These are phyloP conservation scores for Elachura formosa DNA, from an alignment of 2,113 vertebrate species.

Conservation along the genomic window DNA sequence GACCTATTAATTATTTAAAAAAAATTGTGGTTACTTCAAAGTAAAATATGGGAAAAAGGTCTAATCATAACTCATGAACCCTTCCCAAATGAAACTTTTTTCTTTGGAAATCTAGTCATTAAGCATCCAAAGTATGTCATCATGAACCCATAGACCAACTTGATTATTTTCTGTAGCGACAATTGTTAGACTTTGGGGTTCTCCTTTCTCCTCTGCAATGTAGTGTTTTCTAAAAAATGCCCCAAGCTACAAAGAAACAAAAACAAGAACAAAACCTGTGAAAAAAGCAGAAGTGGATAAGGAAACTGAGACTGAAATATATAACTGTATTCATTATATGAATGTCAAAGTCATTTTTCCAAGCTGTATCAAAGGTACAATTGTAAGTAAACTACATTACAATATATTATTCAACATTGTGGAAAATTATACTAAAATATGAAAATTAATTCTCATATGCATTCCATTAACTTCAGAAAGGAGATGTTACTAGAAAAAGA, in stretches of 20 bases:
- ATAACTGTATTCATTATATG: not conserved
- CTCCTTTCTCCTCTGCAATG: not conserved
- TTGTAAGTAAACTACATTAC: not conserved
- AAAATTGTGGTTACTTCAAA: not conserved
- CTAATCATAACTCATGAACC: not conserved
- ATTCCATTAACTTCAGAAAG: not conserved
- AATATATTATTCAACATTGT: not conserved
- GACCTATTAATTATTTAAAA: not conserved
- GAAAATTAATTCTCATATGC: not conserved
- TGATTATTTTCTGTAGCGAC: not conserved
- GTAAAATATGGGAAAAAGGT: not conserved
- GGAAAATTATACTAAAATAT: not conserved
- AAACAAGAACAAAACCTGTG: too few relatives aligned
- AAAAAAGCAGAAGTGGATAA: not conserved
- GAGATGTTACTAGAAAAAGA: not conserved
- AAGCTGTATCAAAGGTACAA: not conserved
- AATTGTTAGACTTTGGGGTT: not conserved
- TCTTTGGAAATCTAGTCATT: not conserved
- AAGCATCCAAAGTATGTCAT: not conserved
- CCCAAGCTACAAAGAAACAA: fast-evolving
- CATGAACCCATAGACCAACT: not conserved
- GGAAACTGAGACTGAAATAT: not conserved
- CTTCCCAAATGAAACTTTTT: not conserved
- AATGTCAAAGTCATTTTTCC: not conserved
- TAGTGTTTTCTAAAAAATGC: not conserved